A percentile compares a stretch with the other conserved stretches of the same genome.
Conservation (phyloP, 2,113 vertebrate species). For the Cryptotis parvus region DNA sequence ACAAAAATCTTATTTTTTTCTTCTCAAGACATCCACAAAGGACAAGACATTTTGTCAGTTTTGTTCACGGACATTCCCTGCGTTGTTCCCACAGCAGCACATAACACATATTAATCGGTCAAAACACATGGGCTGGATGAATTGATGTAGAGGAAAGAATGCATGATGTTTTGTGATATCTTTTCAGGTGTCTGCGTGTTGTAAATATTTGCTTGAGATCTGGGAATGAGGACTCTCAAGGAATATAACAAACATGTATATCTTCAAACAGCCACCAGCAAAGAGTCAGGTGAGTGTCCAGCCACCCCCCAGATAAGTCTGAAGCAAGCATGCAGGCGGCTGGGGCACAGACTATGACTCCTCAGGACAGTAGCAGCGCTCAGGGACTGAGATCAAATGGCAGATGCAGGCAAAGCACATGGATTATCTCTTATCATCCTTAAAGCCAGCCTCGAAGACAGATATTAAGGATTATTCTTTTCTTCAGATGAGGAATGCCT, state of each 20-base stretch:
- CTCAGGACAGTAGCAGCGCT: neutral
- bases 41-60: neutral
- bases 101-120: neutral
- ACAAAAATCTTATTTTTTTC: neutral
- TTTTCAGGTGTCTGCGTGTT: neutral
- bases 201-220: conserved; percentile 38
- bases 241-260: too few species aligned
- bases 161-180: neutral
- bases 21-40: neutral
- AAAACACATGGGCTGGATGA: neutral
- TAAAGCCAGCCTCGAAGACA: neutral
- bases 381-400: neutral
- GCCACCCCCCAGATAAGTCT: neutral
- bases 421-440: neutral
- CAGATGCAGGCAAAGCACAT: neutral
- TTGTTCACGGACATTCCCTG: neutral
- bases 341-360: neutral
- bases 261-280: neutral
- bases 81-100: neutral
- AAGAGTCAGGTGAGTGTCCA: neutral
- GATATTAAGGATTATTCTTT: neutral
- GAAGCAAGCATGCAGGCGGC: neutral
- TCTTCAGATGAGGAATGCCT: too few species aligned
- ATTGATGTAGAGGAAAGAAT: neutral
- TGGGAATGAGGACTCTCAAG: neutral